These are phyloP conservation scores for Tricholaema leucomelas DNA, from an alignment of 2,113 vertebrate genomes.

Conservation along the genomic window DNA sequence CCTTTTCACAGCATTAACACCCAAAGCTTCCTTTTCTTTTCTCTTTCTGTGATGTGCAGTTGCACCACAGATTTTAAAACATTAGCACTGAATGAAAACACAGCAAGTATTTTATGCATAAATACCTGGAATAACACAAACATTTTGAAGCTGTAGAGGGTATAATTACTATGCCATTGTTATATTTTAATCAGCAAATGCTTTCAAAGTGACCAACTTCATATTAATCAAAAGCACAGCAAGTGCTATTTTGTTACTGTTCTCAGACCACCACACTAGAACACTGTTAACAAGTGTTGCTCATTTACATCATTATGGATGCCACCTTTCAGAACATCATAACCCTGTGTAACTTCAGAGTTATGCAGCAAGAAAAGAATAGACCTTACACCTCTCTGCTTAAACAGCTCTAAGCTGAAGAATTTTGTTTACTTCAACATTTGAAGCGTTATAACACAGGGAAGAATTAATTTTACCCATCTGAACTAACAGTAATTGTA, in stretches of 20 bases:
- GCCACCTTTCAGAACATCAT: background rate
- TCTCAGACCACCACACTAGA: background rate
- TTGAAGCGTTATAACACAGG: background rate
- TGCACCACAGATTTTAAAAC: background rate
- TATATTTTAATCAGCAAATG: conserved; percentile 12
- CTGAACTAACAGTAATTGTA: background rate
- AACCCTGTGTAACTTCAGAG: background rate
- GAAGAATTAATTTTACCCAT: background rate
- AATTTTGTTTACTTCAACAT: background rate
- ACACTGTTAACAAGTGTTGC: background rate
- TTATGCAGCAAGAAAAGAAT: background rate
- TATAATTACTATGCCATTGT: background rate
- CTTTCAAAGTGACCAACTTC: background rate
- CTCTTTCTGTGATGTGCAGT: background rate
- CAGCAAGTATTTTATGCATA: background rate
- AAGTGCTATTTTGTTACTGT: background rate
- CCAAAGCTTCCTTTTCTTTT: background rate
- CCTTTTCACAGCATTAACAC: background rate
- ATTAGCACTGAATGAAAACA: background rate
- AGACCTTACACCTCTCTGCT: background rate
- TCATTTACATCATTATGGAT: background rate
- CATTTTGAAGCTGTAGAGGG: background rate
- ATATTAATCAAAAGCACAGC: background rate
- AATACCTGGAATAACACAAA: background rate
- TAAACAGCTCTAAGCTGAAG: background rate